These are phyloP conservation scores for Clarias gariepinus DNA, from an alignment of 2,113 vertebrate species.

Conservation along the genomic window DNA sequence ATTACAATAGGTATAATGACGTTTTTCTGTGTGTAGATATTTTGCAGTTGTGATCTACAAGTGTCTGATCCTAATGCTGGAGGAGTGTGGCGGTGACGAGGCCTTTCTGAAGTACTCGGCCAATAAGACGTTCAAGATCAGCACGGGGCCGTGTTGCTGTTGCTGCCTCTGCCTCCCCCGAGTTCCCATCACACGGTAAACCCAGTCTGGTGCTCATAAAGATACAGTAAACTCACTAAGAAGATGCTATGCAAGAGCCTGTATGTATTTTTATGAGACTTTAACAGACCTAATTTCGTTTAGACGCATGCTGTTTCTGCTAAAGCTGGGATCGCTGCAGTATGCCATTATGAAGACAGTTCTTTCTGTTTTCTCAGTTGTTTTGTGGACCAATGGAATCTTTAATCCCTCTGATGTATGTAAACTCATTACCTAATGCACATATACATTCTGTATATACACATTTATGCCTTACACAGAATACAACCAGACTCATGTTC, in stretches of 20 bases:
- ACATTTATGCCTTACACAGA: background rate
- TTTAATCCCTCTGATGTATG: constrained; percentile 76
- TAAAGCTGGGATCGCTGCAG: constrained; percentile 86
- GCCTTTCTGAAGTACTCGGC: constrained; percentile 70
- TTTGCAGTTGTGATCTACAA: constrained; percentile 85
- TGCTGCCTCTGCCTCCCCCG: constrained; percentile 81
- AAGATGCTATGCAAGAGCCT: background rate
- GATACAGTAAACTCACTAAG: background rate
- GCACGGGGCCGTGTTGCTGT: constrained; percentile 81
- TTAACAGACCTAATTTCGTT: background rate
- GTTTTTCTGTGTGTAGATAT: constrained; percentile 67
- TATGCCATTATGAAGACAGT: constrained; percentile 77
- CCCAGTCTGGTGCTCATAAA: constrained; percentile 11
- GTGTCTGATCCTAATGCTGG: constrained; percentile 83
- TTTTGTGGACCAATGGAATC: constrained; percentile 79
- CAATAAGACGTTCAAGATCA: constrained; percentile 73
- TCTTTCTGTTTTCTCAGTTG: constrained; percentile 80
- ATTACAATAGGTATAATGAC: background rate
- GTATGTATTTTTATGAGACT: background rate
- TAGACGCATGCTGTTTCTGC: constrained; percentile 79
- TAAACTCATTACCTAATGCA: constrained; percentile 37
- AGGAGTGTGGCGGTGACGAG: constrained; percentile 80
- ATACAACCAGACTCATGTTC: background rate
- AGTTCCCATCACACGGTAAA: constrained; percentile 76
- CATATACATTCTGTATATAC: background rate